Base-by-base conservation (phyloP, 2,888 invertebrate genomes). In the Himalopsyche anomala region DNA sequence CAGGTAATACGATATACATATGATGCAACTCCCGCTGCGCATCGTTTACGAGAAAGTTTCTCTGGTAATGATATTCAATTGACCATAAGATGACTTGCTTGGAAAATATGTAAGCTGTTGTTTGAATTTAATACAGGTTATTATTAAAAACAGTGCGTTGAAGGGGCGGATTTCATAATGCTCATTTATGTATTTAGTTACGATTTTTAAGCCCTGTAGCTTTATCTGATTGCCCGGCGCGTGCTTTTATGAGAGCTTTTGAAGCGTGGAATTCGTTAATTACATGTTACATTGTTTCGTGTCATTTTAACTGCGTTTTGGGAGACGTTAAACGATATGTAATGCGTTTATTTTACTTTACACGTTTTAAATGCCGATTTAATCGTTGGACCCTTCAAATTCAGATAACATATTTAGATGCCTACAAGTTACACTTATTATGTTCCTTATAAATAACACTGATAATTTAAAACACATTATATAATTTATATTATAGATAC, bases 41-140 rank as follows among this genome's bases (percentile, higher is more conserved):
- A 54, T 28, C 56, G 38, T 15, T 55, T 36, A 55, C 28, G 19
- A 82, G 82, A 80, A 80, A 80, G 80, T 51, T 80, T 51, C 74
- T 74, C 74, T 12, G 74, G 74, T 74, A 74, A 74, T 74, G 74
- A 74, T 74, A 74, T 74, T 74, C 74, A 74, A 74, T 74, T 74
- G 74, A 12, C 36, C 74, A 38, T 74, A 74, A 74, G 74, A 74
- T 74, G 36, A 74, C 51, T 51, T 51, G 51, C 15, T 15, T 51
- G 51, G 74, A 74, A 28, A 74, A 74, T 9, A 74, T 74, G 74
- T 74, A 38, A 74, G 28, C 28, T 74, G 74, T 74, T 11, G 74
- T 38, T 74, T 74, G 74, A 74, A 38, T 38, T 5, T 28, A 74
- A 36, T 74, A 74, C 74, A 74, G 74, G 74, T 74, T 74, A 74